Conservation (phyloP, 1,140 invertebrate species). For the Meloidogyne floridensis region DNA sequence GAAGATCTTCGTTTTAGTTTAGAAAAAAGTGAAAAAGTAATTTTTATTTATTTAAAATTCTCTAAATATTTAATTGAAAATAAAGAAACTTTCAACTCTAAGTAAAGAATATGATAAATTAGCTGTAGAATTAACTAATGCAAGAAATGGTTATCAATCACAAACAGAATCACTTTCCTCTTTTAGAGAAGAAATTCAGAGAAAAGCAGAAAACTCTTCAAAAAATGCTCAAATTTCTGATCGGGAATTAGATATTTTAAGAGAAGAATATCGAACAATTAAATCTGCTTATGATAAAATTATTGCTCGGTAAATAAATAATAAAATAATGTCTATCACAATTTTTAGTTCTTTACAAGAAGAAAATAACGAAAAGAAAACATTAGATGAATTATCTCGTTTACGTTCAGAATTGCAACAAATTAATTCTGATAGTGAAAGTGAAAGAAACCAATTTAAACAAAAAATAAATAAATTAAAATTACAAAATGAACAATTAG, state of each 20-base stretch:
- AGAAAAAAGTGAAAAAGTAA: slow-evolving; percentile 19
- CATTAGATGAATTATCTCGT: slow-evolving; percentile 31
- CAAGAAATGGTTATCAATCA: slow-evolving; percentile 31
- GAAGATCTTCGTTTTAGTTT: slow-evolving; percentile 27
- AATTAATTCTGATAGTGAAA: slow-evolving; percentile 7
- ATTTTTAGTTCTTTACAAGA: slow-evolving; percentile 39
- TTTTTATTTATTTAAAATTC: slow-evolving; percentile 12
- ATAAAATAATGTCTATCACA: background rate
- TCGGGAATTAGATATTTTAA: slow-evolving; percentile 41
- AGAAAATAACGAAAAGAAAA: slow-evolving; percentile 25
- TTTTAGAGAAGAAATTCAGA: slow-evolving; percentile 28
- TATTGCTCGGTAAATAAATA: slow-evolving; percentile 35
- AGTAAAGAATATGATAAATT: slow-evolving; percentile 39
- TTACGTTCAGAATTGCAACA: slow-evolving; percentile 28
- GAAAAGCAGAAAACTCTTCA: background rate
- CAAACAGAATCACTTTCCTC: slow-evolving; percentile 33
- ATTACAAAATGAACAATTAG: slow-evolving; percentile 9
- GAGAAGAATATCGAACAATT: slow-evolving; percentile 47
- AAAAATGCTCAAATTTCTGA: slow-evolving; percentile 36
- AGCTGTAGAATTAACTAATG: slow-evolving; percentile 33
- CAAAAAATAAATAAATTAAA: slow-evolving; percentile 22
- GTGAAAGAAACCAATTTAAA: slow-evolving; percentile 10
- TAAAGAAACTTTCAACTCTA: slow-evolving; percentile 41
- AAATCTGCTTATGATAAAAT: slow-evolving; percentile 49
- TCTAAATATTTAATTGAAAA: slow-evolving; percentile 12